Evolutionary conservation across 2,888 invertebrate genomes (phyloP), one percentile per base, ranked within the genome.

Genomic region (Amphipoea oculea): DNA sequence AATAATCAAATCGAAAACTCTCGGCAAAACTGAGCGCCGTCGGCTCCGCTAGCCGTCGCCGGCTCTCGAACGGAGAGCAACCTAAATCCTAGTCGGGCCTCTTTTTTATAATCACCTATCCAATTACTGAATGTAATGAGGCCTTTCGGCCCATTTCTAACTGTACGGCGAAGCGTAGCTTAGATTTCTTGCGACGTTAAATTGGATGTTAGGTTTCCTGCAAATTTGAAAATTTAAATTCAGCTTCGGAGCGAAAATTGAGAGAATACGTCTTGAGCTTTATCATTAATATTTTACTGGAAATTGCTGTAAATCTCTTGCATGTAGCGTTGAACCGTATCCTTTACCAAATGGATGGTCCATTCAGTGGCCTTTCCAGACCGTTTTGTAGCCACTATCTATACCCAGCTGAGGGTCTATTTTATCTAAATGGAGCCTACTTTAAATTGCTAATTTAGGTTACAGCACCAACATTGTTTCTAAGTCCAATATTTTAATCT

Each of bases 91-190:
- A 80, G 80, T 63, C 66, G 57, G 69, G 51, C 48, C 71, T 66
- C 63, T 80, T 88, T 36, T 88, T 87, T 81, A 85, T 87, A 89
- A 88, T 87, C 83, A 87, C 80, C 81, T 85, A 80, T 89, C 87
- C 89, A 85, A 89, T 88, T 87, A 88, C 82, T 74, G 66, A 76
- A 73, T 81, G 76, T 85, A 88, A 88, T 80, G 80, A 87, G 72
- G 65, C 68, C 48, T 45, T 70, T 76, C 70, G 76, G 78, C 76
- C 73, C 66, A 6, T 40, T 70, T 71, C 17, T 66, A 57, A 67
- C 73, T 12, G 12, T 6, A 17, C 51, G 23, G 42, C 0, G 45
- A 40, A 48, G 5, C 62, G 70, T 60, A 66, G 42, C 69, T 83
- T 62, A 83, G 63, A 72, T 84, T 82, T 72, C 57, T 72, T 20